Percentiles rank a stretch among this genome's conserved stretches.
Evolutionary conservation across 2,797 vertebrate species (phyloP).

Genomic region (Chanos chanos): DNA sequence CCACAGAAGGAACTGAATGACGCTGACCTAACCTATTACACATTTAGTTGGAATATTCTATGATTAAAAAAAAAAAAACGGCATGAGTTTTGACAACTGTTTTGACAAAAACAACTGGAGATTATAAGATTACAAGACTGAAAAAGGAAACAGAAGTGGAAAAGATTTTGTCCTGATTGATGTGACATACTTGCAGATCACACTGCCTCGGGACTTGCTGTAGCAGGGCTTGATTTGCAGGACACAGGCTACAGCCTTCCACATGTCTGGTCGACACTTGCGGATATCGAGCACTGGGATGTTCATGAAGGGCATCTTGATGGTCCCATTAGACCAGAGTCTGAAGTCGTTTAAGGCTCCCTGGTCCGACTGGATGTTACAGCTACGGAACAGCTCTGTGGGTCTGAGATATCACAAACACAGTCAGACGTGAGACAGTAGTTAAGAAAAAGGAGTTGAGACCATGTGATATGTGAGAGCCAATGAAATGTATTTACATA

Average conservation of each 20-base stretch:
- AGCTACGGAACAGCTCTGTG: conserved; percentile 96
- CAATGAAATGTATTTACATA: too few species aligned
- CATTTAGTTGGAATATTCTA: too few species aligned
- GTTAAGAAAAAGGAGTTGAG: background rate
- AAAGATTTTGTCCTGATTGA: too few species aligned
- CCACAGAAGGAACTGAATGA: too few species aligned
- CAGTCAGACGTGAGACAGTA: background rate
- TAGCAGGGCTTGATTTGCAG: conserved; percentile 98
- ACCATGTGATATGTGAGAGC: background rate
- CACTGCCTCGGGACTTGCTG: conserved; percentile 90
- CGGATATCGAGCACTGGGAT: conserved; percentile 95
- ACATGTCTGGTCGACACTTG: conserved; percentile 92
- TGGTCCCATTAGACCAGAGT: conserved; percentile 96
- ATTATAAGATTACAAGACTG: too few species aligned
- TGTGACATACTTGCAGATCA: conserved; percentile 92
- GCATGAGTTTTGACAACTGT: too few species aligned
- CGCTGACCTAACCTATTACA: too few species aligned
- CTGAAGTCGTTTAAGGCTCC: conserved; percentile 98
- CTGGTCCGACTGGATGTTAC: conserved; percentile 94
- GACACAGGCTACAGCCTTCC: conserved; percentile 94
- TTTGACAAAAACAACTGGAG: too few species aligned
- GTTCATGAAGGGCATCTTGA: conserved; percentile 98
- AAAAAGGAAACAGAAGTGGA: too few species aligned
- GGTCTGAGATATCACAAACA: conserved; percentile 69
- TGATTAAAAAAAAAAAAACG: too few species aligned